phyloP scores from a whole-genome alignment of 2,797 vertebrate genomes.

The Chiroxiphia lanceolata region DNA sequence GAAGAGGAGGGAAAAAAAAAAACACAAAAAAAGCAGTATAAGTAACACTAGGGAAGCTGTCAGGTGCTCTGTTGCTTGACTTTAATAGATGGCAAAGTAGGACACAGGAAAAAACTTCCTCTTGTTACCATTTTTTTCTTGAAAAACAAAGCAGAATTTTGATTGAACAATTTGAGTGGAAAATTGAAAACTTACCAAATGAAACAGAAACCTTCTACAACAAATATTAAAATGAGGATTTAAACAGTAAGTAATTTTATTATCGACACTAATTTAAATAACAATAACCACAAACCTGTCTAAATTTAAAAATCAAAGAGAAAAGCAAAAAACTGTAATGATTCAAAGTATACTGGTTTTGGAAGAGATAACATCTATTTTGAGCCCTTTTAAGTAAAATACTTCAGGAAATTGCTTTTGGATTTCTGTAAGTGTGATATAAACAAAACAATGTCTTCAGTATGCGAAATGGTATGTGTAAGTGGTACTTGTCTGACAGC shows the following conservation, averaged over 20 bases:
- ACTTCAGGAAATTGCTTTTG: not conserved
- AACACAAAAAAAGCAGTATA: not conserved
- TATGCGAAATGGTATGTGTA: not conserved
- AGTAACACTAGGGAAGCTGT: not conserved
- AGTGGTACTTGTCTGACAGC: not conserved
- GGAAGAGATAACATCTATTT: not conserved
- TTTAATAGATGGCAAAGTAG: not conserved
- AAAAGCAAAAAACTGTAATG: not conserved
- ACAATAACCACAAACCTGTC: not conserved
- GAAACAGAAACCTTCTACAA: not conserved
- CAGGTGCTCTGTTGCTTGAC: not conserved
- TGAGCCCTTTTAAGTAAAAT: not conserved
- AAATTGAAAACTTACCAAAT: not conserved
- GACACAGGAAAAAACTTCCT: not conserved
- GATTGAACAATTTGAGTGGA: not conserved
- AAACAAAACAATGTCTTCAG: constrained; percentile 8
- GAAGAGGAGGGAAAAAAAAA: rapidly evolving
- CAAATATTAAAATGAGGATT: not conserved
- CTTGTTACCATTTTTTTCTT: not conserved
- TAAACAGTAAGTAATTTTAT: not conserved
- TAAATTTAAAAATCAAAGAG: not conserved
- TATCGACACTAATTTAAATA: not conserved
- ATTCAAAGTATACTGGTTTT: not conserved
- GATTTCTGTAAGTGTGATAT: not conserved
- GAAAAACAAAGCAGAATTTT: not conserved